Conservation (phyloP, 2,888 invertebrate genomes). For the Eupithecia subumbrata region DNA sequence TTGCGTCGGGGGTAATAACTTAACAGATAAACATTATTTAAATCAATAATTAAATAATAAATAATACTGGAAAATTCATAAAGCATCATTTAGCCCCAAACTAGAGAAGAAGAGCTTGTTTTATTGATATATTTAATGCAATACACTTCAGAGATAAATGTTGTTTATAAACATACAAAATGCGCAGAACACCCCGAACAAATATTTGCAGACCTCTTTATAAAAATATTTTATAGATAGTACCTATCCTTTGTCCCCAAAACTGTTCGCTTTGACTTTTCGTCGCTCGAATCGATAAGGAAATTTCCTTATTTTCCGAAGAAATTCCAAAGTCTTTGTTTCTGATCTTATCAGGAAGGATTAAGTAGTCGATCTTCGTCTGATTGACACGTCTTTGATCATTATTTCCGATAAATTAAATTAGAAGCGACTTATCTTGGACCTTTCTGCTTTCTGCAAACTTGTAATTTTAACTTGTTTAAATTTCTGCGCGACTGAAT, state of each 20-base stretch:
- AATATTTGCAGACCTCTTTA: too few species aligned
- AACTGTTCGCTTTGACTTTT: slow-evolving; percentile 10
- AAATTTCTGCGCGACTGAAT: slow-evolving; percentile 3
- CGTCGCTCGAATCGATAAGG: neutral
- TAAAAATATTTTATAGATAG: neutral
- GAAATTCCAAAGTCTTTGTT: slow-evolving; percentile 11
- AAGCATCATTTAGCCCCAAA: too few species aligned
- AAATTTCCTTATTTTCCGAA: slow-evolving; percentile 14
- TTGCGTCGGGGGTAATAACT: too few species aligned
- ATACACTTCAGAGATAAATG: too few species aligned
- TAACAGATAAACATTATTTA: neutral
- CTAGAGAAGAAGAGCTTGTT: too few species aligned
- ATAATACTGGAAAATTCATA: too few species aligned
- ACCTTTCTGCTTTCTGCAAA: slow-evolving; percentile 7
- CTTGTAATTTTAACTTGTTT: slow-evolving; percentile 5
- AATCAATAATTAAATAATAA: too few species aligned
- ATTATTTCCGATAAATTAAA: slow-evolving; percentile 16
- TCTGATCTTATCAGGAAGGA: slow-evolving; percentile 14
- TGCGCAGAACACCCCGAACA: too few species aligned
- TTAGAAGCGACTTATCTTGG: slow-evolving; percentile 7
- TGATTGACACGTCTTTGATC: slow-evolving; percentile 24
- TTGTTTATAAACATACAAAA: too few species aligned
- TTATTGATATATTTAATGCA: too few species aligned
- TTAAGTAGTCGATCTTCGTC: slow-evolving; percentile 20
- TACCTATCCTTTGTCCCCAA: neutral